phyloP scores from a whole-genome alignment of 2,797 vertebrate species.

The Mionectes olivaceus region DNA sequence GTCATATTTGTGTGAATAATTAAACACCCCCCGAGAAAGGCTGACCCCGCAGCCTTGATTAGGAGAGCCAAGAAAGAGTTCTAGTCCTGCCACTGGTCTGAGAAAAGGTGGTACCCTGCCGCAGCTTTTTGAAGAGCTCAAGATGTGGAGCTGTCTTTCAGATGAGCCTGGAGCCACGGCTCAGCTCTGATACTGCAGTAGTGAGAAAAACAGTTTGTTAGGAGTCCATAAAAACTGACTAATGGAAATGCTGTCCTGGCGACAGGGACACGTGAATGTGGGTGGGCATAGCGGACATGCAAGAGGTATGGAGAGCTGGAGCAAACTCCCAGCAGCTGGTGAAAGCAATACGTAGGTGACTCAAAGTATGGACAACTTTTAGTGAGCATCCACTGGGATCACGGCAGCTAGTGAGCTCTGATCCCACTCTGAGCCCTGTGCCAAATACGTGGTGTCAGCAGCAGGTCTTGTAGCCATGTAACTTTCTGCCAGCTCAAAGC shows the following conservation, averaged over 20 bases:
- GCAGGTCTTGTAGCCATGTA: neutral
- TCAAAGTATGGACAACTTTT: neutral
- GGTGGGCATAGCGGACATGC: neutral
- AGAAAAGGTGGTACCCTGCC: neutral
- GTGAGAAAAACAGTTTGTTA: neutral
- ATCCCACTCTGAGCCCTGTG: fast-evolving
- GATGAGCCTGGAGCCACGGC: neutral
- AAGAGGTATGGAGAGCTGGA: neutral
- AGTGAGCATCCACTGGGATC: neutral
- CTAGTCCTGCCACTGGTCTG: neutral
- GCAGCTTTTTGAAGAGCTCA: neutral
- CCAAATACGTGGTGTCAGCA: neutral
- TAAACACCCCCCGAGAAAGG: neutral
- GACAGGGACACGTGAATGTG: neutral
- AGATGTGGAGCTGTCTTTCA: neutral
- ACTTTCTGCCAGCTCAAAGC: neutral
- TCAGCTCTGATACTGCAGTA: neutral
- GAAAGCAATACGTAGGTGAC: neutral
- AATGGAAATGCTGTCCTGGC: neutral
- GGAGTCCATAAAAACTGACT: neutral
- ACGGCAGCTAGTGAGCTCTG: neutral
- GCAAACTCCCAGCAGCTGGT: neutral
- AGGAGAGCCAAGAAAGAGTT: neutral
- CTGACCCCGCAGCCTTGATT: neutral
- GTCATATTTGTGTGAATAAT: neutral